Evolutionary conservation across 2,888 invertebrate genomes (phyloP).

Genomic region (Eupelmus urozonus): DNA sequence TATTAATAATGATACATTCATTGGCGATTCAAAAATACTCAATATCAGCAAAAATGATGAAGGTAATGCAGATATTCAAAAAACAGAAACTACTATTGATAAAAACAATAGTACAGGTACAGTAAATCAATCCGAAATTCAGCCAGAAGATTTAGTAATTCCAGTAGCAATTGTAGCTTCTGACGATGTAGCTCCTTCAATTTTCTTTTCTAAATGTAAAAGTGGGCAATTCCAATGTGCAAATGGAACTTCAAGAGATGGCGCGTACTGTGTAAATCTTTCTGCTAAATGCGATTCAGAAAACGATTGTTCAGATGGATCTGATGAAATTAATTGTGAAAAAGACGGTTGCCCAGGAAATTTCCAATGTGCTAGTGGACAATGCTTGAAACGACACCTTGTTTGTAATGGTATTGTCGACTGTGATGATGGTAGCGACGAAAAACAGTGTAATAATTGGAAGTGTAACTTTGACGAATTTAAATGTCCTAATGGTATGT

Average conservation of each 20-base stretch:
- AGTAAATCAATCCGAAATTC: not conserved
- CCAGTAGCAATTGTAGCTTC: conserved; percentile 40
- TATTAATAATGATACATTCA: conserved; percentile 14
- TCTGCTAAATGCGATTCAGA: conserved; percentile 80
- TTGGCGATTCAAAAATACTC: conserved; percentile 11
- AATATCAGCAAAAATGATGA: conserved; percentile 22
- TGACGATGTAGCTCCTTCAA: conserved; percentile 21
- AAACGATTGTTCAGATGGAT: conserved; percentile 81
- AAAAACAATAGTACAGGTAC: not conserved
- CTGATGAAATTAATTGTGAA: conserved; percentile 81
- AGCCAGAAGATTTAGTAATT: conserved; percentile 20
- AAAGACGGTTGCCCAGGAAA: conserved; percentile 81
- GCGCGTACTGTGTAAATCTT: conserved; percentile 80
- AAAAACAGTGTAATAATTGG: conserved; percentile 79
- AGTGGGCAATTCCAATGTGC: conserved; percentile 81
- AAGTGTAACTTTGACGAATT: conserved; percentile 80
- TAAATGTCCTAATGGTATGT: conserved; percentile 77
- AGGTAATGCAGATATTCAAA: not conserved
- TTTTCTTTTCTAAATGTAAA: conserved; percentile 79
- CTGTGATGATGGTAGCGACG: conserved; percentile 82
- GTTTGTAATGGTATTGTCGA: conserved; percentile 83
- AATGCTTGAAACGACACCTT: conserved; percentile 80
- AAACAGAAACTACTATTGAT: no score
- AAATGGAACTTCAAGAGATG: conserved; percentile 81
- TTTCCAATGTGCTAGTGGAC: conserved; percentile 81